Evolutionary conservation across 2,797 vertebrate genomes (phyloP).

Genomic region (Alosa sapidissima): DNA sequence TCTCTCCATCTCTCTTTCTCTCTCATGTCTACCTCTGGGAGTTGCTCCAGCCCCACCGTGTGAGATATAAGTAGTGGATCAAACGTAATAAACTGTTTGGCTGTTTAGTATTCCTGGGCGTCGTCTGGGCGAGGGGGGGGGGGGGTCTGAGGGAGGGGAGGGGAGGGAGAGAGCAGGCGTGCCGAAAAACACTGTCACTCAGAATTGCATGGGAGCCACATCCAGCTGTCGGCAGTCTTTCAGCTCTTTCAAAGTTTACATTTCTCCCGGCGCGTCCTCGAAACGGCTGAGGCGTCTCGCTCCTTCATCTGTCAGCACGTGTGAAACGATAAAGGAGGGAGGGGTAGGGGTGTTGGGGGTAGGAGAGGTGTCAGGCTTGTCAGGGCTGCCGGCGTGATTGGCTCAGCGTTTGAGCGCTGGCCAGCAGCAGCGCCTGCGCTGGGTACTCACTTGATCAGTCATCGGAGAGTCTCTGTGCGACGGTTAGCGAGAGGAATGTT

Average conservation of each 20-base stretch:
- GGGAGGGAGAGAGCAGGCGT: conserved; percentile 53
- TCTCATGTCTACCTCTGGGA: conserved; percentile 61
- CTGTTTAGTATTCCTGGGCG: conserved; percentile 62
- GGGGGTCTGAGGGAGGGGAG: background rate
- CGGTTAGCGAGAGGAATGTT: background rate
- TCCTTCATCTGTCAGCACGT: conserved; percentile 42
- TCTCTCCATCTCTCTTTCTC: conserved; percentile 52
- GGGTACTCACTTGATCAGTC: conserved; percentile 16
- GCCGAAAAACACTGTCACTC: conserved; percentile 58
- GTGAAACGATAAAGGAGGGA: conserved; percentile 33
- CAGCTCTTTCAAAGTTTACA: conserved; percentile 53
- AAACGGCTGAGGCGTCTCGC: conserved; percentile 47
- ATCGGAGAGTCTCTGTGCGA: background rate
- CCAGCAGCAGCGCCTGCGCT: background rate
- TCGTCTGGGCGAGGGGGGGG: conserved; percentile 40
- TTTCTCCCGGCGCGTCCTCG: conserved; percentile 53
- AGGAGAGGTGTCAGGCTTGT: background rate
- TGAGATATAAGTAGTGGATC: conserved; percentile 66
- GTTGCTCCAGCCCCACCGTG: conserved; percentile 57
- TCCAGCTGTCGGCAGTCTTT: conserved; percentile 57
- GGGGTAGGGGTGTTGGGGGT: background rate
- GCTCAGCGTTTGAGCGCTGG: background rate
- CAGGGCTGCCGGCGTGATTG: background rate
- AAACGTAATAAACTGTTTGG: conserved; percentile 65
- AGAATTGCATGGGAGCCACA: conserved; percentile 56